These are phyloP conservation scores for Rattus norvegicus DNA, from an alignment of 2,113 vertebrate genomes.

Conservation along the genomic window GRCr8 NC_086022.1:129339001-129339500, in stretches of 20 bases:
- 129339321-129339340: neutral
- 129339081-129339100: constrained; percentile 87
- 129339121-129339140: constrained; percentile 87
- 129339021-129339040: constrained; percentile 85
- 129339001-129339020: constrained; percentile 87
- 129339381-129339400: constrained; percentile 19
- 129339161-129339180: constrained; percentile 71
- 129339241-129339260: constrained; percentile 72
- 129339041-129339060: constrained; percentile 98
- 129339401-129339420: neutral
- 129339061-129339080: constrained; percentile 98
- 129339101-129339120: constrained; percentile 84
- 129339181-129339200: constrained; percentile 76
- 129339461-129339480: neutral
- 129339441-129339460: neutral
- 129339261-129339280: constrained; percentile 70
- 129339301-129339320: neutral
- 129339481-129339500: neutral
- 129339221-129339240: constrained; percentile 79
- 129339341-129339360: constrained; percentile 1
- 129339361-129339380: neutral
- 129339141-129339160: constrained; percentile 80
- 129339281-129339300: constrained; percentile 22
- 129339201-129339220: constrained; percentile 77
- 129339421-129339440: neutral